Conservation (phyloP, 2,797 vertebrate species). For the Peromyscus melanophrys region DNA sequence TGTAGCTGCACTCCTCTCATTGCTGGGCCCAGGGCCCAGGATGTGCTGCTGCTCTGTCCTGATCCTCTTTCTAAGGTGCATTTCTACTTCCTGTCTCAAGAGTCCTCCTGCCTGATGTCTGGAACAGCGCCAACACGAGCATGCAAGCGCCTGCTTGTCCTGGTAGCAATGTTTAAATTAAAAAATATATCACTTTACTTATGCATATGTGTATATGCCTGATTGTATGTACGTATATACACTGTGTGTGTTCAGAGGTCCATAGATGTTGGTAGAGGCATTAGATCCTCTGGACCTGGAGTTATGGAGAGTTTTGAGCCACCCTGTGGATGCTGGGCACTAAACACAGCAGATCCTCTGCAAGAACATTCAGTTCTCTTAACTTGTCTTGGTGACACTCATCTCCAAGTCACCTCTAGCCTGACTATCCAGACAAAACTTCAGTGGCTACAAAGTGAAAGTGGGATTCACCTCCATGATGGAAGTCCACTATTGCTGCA, state of each 20-base stretch:
- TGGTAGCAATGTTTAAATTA: no score
- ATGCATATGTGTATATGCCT: background rate
- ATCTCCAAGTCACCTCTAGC: background rate
- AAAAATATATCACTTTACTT: no score
- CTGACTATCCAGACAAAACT: background rate
- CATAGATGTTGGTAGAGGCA: background rate
- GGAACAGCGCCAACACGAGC: background rate
- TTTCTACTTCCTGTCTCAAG: background rate
- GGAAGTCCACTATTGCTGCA: background rate
- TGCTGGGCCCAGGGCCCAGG: no score
- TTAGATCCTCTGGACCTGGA: background rate
- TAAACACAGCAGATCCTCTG: background rate
- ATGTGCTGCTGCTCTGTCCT: background rate
- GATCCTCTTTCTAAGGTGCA: background rate
- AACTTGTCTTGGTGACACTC: background rate
- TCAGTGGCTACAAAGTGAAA: background rate
- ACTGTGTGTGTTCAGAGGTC: background rate
- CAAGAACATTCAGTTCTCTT: background rate
- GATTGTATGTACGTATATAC: background rate
- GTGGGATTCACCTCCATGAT: background rate
- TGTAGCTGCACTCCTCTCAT: background rate
- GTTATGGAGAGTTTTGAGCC: background rate
- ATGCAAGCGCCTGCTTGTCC: background rate
- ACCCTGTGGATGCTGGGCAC: background rate
- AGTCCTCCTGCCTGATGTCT: background rate